These are phyloP conservation scores for Dendrocincla tyrannina DNA, from an alignment of 2,797 vertebrate genomes.

Conservation along the genomic window DNA sequence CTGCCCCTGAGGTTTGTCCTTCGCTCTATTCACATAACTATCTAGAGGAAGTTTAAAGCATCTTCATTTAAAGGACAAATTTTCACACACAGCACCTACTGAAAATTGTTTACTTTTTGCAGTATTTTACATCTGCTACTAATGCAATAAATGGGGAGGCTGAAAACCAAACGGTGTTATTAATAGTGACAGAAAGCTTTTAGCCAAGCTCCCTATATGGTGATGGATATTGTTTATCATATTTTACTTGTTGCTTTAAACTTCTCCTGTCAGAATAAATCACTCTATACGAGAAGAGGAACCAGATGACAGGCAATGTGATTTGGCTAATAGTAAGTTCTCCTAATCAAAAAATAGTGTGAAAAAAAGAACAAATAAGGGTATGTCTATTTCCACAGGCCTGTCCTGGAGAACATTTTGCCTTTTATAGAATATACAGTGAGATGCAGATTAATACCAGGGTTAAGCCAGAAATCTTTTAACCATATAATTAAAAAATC, in stretches of 20 bases:
- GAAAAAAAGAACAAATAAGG: background rate
- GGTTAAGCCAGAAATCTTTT: background rate
- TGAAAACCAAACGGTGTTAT: slow-evolving; percentile 52
- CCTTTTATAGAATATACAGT: background rate
- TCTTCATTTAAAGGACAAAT: background rate
- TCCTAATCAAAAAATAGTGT: background rate
- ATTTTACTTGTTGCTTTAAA: slow-evolving; percentile 70
- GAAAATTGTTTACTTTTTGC: background rate
- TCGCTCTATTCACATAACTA: background rate
- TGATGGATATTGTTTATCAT: slow-evolving; percentile 66
- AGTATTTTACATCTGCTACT: background rate
- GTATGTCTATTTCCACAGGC: background rate
- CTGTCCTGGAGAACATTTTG: background rate
- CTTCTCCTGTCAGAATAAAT: slow-evolving; percentile 62
- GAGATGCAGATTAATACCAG: background rate
- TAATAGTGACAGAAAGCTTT: slow-evolving; percentile 71
- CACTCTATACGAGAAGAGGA: slow-evolving; percentile 30
- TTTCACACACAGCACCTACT: background rate
- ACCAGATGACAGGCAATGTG: background rate
- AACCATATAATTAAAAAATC: background rate
- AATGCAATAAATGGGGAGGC: slow-evolving; percentile 11
- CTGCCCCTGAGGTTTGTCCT: background rate
- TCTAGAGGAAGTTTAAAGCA: background rate
- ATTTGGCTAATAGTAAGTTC: slow-evolving; percentile 3
- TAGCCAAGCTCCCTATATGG: slow-evolving; percentile 31